A percentile compares a stretch with the other conserved stretches of the same genome.
These are phyloP conservation scores for Automeris io DNA, from an alignment of 2,888 invertebrate species.

Conservation along the genomic window DNA sequence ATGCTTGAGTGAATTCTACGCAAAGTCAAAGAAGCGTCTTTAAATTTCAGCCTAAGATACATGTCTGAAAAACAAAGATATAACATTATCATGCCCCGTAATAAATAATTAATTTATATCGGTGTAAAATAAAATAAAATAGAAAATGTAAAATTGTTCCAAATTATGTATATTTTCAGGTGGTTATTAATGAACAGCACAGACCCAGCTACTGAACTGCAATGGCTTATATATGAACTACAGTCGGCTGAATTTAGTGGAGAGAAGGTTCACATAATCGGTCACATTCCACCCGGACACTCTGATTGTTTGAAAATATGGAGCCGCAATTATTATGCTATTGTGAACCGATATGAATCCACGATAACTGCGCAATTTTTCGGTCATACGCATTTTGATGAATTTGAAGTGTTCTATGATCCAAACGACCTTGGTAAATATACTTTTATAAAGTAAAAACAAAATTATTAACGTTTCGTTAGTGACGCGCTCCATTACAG, in stretches of 20 bases:
- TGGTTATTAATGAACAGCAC: constrained; percentile 96
- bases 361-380: constrained; percentile 96
- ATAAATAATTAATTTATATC: no score
- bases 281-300: constrained; percentile 97
- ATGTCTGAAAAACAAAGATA: no score
- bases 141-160: no score
- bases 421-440: constrained; percentile 83
- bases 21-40: no score
- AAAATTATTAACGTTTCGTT: no score
- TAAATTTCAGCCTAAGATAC: no score
- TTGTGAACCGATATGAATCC: constrained; percentile 91
- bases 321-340: constrained; percentile 95
- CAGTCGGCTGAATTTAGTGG: constrained; percentile 95
- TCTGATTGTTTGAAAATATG: constrained; percentile 96
- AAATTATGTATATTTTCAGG: constrained; percentile 74
- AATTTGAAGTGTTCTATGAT: constrained; percentile 95
- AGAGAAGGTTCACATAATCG: constrained; percentile 98
- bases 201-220: constrained; percentile 95
- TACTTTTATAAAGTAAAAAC: no score
- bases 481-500: no score
- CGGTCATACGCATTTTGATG: constrained; percentile 96
- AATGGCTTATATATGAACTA: constrained; percentile 96
- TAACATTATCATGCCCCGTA: no score
- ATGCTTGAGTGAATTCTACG: no score
- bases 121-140: no score